phyloP scores from a whole-genome alignment of 2,797 vertebrate genomes.

The Anas bernieri region DNA sequence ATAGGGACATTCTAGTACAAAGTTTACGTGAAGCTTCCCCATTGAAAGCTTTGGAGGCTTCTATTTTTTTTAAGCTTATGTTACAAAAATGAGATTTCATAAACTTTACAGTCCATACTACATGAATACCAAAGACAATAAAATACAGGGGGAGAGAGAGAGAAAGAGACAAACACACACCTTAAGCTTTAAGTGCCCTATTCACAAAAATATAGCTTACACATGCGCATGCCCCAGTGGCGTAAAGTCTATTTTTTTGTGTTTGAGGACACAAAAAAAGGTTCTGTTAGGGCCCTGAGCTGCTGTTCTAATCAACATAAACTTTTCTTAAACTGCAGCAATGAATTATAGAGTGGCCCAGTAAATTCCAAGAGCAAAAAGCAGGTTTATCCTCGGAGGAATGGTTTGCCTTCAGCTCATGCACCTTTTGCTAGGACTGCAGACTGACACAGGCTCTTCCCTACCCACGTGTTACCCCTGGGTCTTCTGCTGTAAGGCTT shows the following conservation, averaged over 20 bases:
- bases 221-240: conserved; percentile 35
- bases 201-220: conserved; percentile 42
- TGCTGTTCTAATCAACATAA: neutral
- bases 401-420: neutral
- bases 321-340: neutral
- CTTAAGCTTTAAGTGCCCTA: conserved; percentile 48
- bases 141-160: neutral
- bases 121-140: conserved; percentile 62
- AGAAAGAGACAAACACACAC: neutral
- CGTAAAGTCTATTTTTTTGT: conserved; percentile 26
- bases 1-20: conserved; percentile 80
- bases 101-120: conserved; percentile 70
- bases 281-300: conserved; percentile 33
- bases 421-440: neutral
- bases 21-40: conserved; percentile 68
- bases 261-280: conserved; percentile 49
- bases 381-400: neutral
- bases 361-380: conserved; percentile 27
- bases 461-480: fast-evolving
- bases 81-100: conserved; percentile 78
- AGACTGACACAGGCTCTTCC: neutral
- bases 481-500: neutral
- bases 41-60: conserved; percentile 71
- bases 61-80: conserved; percentile 69
- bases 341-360: neutral